Percentiles rank a stretch among this genome's conserved stretches.
These are phyloP conservation scores for Sylvicola cinctus DNA, from an alignment of 2,888 invertebrate species.

Conservation along the genomic window DNA sequence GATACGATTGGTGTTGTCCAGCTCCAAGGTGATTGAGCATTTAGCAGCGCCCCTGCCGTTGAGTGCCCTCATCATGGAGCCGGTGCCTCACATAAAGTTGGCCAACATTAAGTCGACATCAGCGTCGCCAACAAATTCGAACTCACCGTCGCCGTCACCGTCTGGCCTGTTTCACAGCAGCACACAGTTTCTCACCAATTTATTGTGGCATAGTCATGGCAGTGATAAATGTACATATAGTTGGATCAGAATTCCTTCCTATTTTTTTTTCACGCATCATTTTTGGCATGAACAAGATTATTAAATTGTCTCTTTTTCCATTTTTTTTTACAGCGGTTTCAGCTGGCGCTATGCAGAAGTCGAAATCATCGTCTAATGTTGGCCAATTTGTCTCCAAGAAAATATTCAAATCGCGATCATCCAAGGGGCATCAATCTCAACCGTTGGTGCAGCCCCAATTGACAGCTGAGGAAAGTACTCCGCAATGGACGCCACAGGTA, in stretches of 20 bases:
- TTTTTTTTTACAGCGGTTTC: no score
- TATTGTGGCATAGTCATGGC: conserved; percentile 32
- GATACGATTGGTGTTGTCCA: conserved; percentile 34
- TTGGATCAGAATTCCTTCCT: no score
- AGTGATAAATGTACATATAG: neutral
- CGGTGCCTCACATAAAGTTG: conserved; percentile 26
- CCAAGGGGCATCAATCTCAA: conserved; percentile 53
- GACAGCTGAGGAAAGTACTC: conserved; percentile 24
- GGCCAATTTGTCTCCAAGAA: conserved; percentile 69
- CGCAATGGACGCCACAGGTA: conserved; percentile 71
- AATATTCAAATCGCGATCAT: conserved; percentile 66
- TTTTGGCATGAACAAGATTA: no score
- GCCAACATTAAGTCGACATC: conserved; percentile 40
- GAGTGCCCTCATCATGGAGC: neutral
- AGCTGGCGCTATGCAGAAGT: conserved; percentile 51
- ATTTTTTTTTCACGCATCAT: no score
- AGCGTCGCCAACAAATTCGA: conserved; percentile 8
- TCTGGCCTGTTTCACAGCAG: conserved; percentile 27
- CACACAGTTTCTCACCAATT: conserved; percentile 40
- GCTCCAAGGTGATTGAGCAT: conserved; percentile 21
- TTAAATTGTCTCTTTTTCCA: no score
- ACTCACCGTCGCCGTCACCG: conserved; percentile 11
- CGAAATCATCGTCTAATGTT: conserved; percentile 72
- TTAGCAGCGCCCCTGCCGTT: neutral
- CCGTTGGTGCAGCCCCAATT: conserved; percentile 21